Base-by-base conservation (phyloP, 2,113 vertebrate genomes). In the Alouatta palliata region DNA sequence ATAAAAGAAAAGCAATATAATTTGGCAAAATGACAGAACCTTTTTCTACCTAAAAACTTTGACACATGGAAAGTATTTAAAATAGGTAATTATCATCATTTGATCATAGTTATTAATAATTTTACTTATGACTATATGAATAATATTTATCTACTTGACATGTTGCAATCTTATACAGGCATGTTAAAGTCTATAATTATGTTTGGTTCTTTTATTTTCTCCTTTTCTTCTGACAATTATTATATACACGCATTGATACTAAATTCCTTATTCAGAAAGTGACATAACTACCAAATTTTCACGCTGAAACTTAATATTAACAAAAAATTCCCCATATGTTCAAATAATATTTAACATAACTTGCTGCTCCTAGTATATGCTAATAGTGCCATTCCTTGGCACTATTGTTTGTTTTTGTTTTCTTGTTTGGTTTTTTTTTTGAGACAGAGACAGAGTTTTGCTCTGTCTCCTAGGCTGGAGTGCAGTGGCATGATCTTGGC, bases 81-180 rank as follows among this genome's bases (percentile, higher is more conserved):
- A 94, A 95, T 87, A 79, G 40, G 87, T 79, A 21, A 40, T n/a
- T 94, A n/a, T 68, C 75, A 90, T 94, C 32, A 77, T 81, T 89
- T 94, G n/a, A 58, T 90, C 58, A 84, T 64, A 49, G 20, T 30
- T 90, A 83, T 81, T 91, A 92, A 80, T 90, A 80, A 80, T 94
- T 92, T 76, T 73, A 73, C n/a, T 93, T 88, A 68, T 90, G 16
- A 95, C 83, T 79, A 80, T 61, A 23, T 79, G 68, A 97, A 81
- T 90, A 91, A 73, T 76, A 68, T 84, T 92, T 96, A 75, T 84
- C 64, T 84, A 12, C 16, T 73, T 84, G 70, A 94, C 47, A 94
- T 56, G 21, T 32, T 47, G 10, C 6, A 45, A 35, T 86, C 43
- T 86, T 58, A 79, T 49, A 70, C 25, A 35, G 85, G 2, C 35